These are phyloP conservation scores for Morinoia aosen DNA, from an alignment of 2,888 invertebrate species.

Conservation along the genomic window DNA sequence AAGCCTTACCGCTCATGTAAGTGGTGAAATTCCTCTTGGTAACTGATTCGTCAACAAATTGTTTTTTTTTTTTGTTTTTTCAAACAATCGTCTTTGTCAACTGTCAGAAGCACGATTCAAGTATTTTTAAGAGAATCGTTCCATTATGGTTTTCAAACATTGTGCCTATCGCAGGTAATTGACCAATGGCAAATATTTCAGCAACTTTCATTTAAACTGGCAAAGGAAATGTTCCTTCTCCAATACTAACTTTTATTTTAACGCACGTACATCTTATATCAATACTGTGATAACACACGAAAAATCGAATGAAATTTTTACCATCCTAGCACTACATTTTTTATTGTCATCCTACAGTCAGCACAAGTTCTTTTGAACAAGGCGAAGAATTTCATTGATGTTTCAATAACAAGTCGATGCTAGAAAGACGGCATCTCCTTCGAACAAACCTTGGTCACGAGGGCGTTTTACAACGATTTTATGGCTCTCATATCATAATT, in stretches of 20 bases:
- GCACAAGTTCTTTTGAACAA: neutral
- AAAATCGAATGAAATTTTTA: neutral
- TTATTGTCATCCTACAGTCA: neutral
- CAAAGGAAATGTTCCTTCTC: neutral
- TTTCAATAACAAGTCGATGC: neutral
- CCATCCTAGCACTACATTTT: neutral
- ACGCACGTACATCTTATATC: neutral
- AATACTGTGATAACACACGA: neutral
- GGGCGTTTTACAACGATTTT: neutral
- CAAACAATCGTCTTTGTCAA: too few relatives aligned
- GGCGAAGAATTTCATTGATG: neutral
- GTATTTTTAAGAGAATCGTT: too few relatives aligned
- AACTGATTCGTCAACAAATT: too few relatives aligned
- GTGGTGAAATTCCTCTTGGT: too few relatives aligned
- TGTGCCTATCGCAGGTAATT: too few relatives aligned
- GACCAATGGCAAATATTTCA: too few relatives aligned
- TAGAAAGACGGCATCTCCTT: neutral
- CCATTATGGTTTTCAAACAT: too few relatives aligned
- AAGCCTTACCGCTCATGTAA: too few relatives aligned
- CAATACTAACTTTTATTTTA: neutral
- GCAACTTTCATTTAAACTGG: neutral
- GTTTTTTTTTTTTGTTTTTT: too few relatives aligned
- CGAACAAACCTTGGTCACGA: neutral
- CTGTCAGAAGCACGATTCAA: too few relatives aligned
- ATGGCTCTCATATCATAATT: neutral